Evolutionary conservation across 2,888 invertebrate species (phyloP).

Genomic region (Nasonovia ribisnigri): DNA sequence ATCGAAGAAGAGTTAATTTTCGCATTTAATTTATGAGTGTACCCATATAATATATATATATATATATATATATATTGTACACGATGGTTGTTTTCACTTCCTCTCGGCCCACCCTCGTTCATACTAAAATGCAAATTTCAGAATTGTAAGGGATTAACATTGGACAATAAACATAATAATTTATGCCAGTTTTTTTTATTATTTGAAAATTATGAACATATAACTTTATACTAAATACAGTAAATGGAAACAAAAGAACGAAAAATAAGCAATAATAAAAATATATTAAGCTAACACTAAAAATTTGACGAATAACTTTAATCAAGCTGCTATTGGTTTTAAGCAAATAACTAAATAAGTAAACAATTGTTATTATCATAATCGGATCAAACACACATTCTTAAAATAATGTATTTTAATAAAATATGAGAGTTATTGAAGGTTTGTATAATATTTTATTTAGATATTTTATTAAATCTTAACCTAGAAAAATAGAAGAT

Average conservation of each 20-base stretch:
- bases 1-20: slow-evolving; percentile 47
- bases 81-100: slow-evolving; percentile 35
- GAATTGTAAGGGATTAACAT: slow-evolving; percentile 29
- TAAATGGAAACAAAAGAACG: background rate
- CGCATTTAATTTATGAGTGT: slow-evolving; percentile 41
- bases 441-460: background rate
- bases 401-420: background rate
- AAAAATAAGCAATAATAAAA: background rate
- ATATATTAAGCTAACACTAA: background rate
- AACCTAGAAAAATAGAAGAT: background rate
- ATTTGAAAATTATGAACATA: slow-evolving; percentile 4
- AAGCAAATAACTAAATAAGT: background rate
- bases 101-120: background rate
- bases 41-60: too few relatives aligned
- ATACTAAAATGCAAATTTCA: slow-evolving; percentile 31
- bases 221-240: slow-evolving; percentile 5
- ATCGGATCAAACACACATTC: background rate
- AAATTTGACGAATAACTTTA: background rate
- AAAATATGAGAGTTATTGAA: background rate
- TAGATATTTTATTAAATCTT: background rate
- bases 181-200: slow-evolving; percentile 18
- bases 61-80: slow-evolving; percentile 24
- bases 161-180: background rate
- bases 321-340: background rate
- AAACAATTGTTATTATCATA: background rate